Percentiles rank a stretch among this genome's conserved stretches.
Conservation (phyloP, 2,113 vertebrate genomes). For the Zapus hudsonius region DNA sequence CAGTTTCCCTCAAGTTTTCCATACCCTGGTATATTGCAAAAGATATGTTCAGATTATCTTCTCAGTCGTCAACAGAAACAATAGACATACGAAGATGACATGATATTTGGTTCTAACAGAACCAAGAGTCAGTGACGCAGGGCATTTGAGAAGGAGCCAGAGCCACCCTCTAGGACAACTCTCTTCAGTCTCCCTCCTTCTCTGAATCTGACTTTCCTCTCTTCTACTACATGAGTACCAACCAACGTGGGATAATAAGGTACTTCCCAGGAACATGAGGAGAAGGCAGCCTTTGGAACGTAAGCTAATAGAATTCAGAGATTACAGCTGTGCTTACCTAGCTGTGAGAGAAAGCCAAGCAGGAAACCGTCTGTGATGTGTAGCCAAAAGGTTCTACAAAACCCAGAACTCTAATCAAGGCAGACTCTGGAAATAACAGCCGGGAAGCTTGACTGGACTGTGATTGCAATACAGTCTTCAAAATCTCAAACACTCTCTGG, state of each 20-base stretch:
- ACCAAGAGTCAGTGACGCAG: neutral
- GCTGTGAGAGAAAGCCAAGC: neutral
- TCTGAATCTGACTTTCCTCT: neutral
- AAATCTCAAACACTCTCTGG: neutral
- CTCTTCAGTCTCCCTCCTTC: neutral
- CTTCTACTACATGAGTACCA: neutral
- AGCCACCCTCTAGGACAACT: neutral
- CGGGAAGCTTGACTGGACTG: neutral
- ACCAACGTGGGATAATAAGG: neutral
- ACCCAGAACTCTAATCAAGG: neutral
- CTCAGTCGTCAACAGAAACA: neutral
- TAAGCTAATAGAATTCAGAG: neutral
- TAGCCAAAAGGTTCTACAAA: neutral
- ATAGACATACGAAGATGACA: neutral
- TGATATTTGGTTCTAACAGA: neutral
- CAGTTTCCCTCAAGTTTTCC: slow-evolving; percentile 7
- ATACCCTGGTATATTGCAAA: neutral
- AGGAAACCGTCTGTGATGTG: neutral
- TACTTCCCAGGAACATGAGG: neutral
- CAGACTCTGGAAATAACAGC: neutral
- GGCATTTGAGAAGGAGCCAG: neutral
- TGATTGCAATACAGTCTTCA: neutral
- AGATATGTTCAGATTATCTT: neutral
- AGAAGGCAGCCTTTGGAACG: neutral
- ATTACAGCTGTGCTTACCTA: neutral